Evolutionary conservation across 2,888 invertebrate species (phyloP).

Genomic region (Parthenolecanium corni): DNA sequence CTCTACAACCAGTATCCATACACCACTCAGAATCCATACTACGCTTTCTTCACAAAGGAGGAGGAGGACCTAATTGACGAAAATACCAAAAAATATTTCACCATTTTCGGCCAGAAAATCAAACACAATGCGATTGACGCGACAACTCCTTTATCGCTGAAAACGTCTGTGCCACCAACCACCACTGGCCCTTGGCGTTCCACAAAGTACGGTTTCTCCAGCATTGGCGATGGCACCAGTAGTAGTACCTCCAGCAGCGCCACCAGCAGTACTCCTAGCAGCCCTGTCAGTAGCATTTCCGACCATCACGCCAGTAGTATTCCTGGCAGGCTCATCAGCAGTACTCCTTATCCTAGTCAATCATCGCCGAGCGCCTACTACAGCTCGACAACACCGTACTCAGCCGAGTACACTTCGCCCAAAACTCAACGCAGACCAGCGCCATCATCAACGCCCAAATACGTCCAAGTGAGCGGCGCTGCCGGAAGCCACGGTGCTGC

Average conservation of each 20-base stretch:
- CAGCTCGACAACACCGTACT: constrained; percentile 11
- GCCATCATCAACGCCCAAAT: too few relatives aligned
- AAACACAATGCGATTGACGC: constrained; percentile 25
- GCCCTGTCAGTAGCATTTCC: not conserved
- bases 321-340: too few relatives aligned
- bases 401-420: not conserved
- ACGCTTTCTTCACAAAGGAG: constrained; percentile 56
- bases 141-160: constrained; percentile 3
- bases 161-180: not conserved
- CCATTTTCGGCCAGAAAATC: constrained; percentile 59
- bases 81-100: constrained; percentile 61
- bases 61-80: constrained; percentile 56
- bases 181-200: not conserved
- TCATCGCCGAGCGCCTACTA: not conserved
- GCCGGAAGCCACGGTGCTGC: constrained; percentile 21
- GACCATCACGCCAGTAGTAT: too few relatives aligned
- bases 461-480: too few relatives aligned
- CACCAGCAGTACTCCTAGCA: not conserved
- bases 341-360: not conserved
- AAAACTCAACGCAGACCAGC: not conserved
- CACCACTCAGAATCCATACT: constrained; percentile 41
- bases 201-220: not conserved
- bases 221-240: not conserved
- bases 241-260: not conserved
- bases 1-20: not conserved